A percentile compares a stretch with the other conserved stretches of the same genome.
Conservation (phyloP, 2,797 vertebrate genomes). For the Cyprinodon diabolis region DNA sequence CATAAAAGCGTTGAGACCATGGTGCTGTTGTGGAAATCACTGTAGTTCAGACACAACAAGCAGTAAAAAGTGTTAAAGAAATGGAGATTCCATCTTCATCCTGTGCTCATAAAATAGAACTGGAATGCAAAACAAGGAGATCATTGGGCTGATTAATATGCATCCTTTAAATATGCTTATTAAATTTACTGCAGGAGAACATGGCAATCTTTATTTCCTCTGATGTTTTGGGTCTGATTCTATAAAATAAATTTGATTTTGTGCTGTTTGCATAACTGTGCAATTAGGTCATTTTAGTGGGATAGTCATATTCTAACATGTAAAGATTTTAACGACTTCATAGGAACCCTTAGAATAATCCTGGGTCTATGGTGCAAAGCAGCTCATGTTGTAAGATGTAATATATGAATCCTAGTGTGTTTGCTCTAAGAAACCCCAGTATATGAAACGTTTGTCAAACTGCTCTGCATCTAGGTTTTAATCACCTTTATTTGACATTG, state of each 20-base stretch:
- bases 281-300: background rate
- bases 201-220: constrained; percentile 7
- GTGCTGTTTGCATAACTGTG: background rate
- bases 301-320: background rate
- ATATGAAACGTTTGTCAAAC: too few species aligned
- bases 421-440: too few species aligned
- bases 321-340: background rate
- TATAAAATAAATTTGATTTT: background rate
- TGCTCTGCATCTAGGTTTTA: too few species aligned
- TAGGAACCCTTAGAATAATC: background rate
- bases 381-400: too few species aligned
- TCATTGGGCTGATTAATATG: constrained; percentile 42
- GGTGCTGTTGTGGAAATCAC: background rate
- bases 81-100: background rate
- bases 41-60: background rate
- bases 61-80: background rate
- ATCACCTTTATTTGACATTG: too few species aligned
- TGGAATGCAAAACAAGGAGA: background rate
- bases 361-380: background rate
- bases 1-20: background rate
- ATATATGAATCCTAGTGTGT: too few species aligned
- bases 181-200: constrained; percentile 2
- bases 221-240: background rate
- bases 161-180: constrained; percentile 2
- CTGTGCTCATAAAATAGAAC: background rate